Conservation (phyloP, 1,140 invertebrate genomes). For the Plectrocnemia conspersa region DNA sequence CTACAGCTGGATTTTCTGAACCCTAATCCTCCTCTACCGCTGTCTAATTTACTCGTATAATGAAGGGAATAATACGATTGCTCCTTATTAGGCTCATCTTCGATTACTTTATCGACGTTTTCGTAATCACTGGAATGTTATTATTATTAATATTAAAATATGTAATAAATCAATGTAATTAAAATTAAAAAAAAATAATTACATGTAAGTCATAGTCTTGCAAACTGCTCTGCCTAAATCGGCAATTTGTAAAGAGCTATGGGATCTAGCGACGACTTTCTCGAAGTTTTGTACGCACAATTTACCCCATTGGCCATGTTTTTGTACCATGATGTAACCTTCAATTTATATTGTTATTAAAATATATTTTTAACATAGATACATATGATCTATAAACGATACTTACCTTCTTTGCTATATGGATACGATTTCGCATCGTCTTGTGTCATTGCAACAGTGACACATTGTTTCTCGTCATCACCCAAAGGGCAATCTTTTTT, state of each 20-base stretch:
- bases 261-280: slow-evolving; percentile 52
- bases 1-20: slow-evolving; percentile 62
- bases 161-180: slow-evolving; percentile 10
- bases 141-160: slow-evolving; percentile 6
- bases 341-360: slow-evolving; percentile 3
- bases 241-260: slow-evolving; percentile 57
- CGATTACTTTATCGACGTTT: slow-evolving; percentile 49
- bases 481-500: slow-evolving; percentile 70
- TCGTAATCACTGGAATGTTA: slow-evolving; percentile 51
- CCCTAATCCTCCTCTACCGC: slow-evolving; percentile 54
- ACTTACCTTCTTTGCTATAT: slow-evolving; percentile 56
- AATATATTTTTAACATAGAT: no score
- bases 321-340: slow-evolving; percentile 69
- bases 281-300: slow-evolving; percentile 67
- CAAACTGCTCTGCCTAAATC: slow-evolving; percentile 74
- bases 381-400: neutral
- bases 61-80: slow-evolving; percentile 45
- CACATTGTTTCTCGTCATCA: slow-evolving; percentile 77
- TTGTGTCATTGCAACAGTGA: slow-evolving; percentile 49
- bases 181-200: slow-evolving; percentile 36
- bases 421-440: slow-evolving; percentile 52
- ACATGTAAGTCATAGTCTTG: slow-evolving; percentile 73
- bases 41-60: slow-evolving; percentile 41
- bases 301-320: slow-evolving; percentile 74
- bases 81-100: slow-evolving; percentile 36